Percentiles rank a stretch among this genome's conserved stretches.
Conservation (phyloP, 2,113 vertebrate species). For the Prionailurus viverrinus region DNA sequence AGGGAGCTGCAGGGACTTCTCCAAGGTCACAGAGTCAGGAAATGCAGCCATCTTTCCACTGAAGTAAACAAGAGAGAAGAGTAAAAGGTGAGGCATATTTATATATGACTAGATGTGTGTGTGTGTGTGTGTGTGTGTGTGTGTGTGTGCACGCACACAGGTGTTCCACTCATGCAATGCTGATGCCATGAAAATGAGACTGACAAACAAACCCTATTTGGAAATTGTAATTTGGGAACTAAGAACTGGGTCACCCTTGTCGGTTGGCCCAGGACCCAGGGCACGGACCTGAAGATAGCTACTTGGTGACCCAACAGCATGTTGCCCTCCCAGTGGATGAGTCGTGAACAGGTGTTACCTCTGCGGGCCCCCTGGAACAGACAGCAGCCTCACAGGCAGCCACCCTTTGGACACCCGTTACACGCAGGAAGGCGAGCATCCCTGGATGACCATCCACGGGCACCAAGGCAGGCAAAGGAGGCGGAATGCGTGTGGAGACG, state of each 20-base stretch:
- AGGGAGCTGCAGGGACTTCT: neutral
- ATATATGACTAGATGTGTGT: neutral
- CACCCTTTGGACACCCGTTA: fast-evolving
- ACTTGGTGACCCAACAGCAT: fast-evolving
- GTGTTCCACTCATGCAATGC: neutral
- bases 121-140: neutral
- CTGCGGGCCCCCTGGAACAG: fast-evolving
- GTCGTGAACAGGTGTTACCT: neutral
- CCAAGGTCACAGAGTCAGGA: neutral
- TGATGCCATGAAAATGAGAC: neutral
- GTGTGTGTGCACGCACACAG: too few species aligned
- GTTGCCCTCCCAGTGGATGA: neutral
- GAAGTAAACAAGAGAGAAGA: neutral
- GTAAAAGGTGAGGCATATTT: neutral
- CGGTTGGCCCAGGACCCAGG: neutral
- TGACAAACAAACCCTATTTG: neutral
- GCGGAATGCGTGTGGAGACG: neutral
- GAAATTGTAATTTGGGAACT: neutral
- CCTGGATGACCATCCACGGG: fast-evolving
- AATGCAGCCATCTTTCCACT: neutral
- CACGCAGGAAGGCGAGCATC: neutral
- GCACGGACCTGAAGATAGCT: neutral
- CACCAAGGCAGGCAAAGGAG: neutral
- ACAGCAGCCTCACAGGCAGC: fast-evolving
- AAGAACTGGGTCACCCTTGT: neutral